Base-by-base conservation (phyloP, 2,888 invertebrate species). In the Cryptocephalus moraei region DNA sequence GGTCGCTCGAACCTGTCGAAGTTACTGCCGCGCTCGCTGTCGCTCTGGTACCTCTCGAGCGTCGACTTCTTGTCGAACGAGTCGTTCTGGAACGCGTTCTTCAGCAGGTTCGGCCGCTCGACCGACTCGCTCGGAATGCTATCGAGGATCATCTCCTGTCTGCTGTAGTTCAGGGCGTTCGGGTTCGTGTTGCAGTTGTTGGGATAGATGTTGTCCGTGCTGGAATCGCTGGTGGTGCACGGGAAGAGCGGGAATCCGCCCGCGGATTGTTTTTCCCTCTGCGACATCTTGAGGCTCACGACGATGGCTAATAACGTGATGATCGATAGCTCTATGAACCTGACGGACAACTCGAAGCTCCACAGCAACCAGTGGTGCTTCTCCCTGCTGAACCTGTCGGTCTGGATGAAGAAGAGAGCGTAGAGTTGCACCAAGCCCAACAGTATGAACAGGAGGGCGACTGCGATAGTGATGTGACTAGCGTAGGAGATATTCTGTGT, bases 301-400 rank as follows among this genome's bases (percentile, higher is more conserved):
- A 93, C 91, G 80, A 91, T 92, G 0, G 87, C 86, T 57, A 91
- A 76, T 46, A 91, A 75, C 4, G 86, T 84, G 58, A 92, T 88
- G 62, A 93, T 86, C n/a, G 85, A 81, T 41, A 93, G 81, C 71
- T 94, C 94, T 45, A 91, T 79, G 8, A 91, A 75, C 31, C 93
- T 79, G 44, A 91, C 78, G 0, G 86, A 85, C 62, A 91, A 84
- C 64, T 93, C 91, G 72, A 89, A 92, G 13, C 88, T 86, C 91
- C 91, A 93, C 75, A 92, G 86, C 4, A 91, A 76, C 94, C 94
- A 94, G 51, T 84, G 83, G 59, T 83, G 81, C 59, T 84, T 82
- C 71, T 79, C 78, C 47, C 73, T 75, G 13, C 76, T 76, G 59
- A 69, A 69, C 36, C 65, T 57, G 51, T 69, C 69, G 9, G 61